Conservation (phyloP, 2,888 invertebrate species). For the Drosophila fungiperda region DNA sequence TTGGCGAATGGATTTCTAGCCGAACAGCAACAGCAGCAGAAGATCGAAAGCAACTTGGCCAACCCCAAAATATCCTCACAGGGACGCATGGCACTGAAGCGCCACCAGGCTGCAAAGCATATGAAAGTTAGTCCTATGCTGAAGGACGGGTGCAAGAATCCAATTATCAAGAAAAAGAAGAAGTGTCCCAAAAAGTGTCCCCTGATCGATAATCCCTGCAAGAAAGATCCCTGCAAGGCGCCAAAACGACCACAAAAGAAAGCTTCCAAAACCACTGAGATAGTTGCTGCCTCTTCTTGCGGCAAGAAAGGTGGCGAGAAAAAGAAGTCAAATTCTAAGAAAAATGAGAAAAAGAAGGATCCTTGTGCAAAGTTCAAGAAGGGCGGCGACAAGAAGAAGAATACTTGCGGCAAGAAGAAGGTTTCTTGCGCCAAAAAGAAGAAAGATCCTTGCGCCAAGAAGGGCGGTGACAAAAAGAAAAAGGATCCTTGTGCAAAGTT, state of each 20-base stretch:
- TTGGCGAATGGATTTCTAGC: constrained; percentile 65
- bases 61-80: constrained; percentile 2
- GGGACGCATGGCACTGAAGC: constrained; percentile 44
- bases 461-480: constrained; percentile 8
- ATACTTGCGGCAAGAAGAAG: constrained; percentile 33
- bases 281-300: constrained; percentile 39
- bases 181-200: constrained; percentile 67
- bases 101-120: constrained; percentile 42
- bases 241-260: constrained; percentile 32
- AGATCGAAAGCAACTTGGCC: background rate
- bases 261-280: background rate
- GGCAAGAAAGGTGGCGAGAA: constrained; percentile 8
- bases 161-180: constrained; percentile 63
- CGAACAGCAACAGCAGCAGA: constrained; percentile 28
- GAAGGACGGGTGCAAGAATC: constrained; percentile 67
- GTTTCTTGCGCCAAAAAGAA: constrained; percentile 8
- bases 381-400: constrained; percentile 18
- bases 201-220: constrained; percentile 58
- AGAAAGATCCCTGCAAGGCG: constrained; percentile 50
- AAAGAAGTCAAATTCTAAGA: constrained; percentile 11
- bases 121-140: constrained; percentile 33
- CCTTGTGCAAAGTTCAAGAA: constrained; percentile 30
- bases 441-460: constrained; percentile 36
- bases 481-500: constrained; percentile 9
- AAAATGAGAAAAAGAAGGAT: constrained; percentile 30